phyloP scores from a whole-genome alignment of 2,113 vertebrate species.

The Lampris incognitus region DNA sequence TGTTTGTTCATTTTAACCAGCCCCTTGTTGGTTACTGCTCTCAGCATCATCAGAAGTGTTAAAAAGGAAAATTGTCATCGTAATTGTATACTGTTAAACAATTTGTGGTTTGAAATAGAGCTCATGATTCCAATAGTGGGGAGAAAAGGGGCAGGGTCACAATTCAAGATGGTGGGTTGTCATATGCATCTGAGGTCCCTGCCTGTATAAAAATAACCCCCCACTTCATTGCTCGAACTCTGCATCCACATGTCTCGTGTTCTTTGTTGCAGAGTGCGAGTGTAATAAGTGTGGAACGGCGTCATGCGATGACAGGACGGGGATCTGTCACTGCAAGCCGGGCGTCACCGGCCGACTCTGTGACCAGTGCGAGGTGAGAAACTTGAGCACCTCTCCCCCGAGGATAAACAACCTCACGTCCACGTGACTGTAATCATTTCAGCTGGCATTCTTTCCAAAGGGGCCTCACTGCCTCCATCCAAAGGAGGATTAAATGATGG shows the following conservation, averaged over 20 bases:
- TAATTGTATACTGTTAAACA: neutral
- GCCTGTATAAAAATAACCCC: slow-evolving; percentile 48
- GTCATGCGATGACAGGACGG: slow-evolving; percentile 83
- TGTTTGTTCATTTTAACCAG: too few relatives aligned
- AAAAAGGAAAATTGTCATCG: too few relatives aligned
- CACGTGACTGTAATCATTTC: neutral
- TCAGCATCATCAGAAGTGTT: too few relatives aligned
- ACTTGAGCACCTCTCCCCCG: neutral
- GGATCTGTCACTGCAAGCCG: slow-evolving; percentile 86
- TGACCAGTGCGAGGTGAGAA: slow-evolving; percentile 85
- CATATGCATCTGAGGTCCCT: slow-evolving; percentile 7
- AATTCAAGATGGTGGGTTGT: slow-evolving; percentile 14
- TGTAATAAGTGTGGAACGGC: slow-evolving; percentile 85
- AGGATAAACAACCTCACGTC: neutral
- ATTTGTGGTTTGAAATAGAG: neutral
- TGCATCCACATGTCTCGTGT: slow-evolving; percentile 31
- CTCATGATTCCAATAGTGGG: neutral
- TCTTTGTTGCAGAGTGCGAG: slow-evolving; percentile 75
- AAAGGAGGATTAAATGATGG: neutral
- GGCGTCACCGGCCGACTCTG: slow-evolving; percentile 84
- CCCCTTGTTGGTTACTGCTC: too few relatives aligned
- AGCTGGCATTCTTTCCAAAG: neutral
- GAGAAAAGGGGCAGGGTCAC: slow-evolving; percentile 30
- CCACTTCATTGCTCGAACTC: slow-evolving; percentile 29
- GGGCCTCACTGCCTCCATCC: neutral